Percentiles rank a stretch among this genome's conserved stretches.
Evolutionary conservation across 2,888 invertebrate genomes (phyloP).

Genomic region (Encarsia formosa): DNA sequence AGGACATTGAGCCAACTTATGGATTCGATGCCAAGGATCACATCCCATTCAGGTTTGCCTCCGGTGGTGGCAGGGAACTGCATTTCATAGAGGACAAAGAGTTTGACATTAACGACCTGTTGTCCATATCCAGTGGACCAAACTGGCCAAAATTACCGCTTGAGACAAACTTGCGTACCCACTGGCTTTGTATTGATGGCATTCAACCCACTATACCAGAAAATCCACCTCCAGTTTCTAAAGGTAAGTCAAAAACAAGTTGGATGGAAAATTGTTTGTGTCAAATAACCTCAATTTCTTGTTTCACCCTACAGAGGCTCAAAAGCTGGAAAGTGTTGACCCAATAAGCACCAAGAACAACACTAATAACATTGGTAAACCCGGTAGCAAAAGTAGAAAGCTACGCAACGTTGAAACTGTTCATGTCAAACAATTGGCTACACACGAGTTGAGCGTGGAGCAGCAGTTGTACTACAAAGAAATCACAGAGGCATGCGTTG

Average conservation of each 20-base stretch:
- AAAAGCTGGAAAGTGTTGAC: slow-evolving; percentile 82
- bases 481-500: slow-evolving; percentile 98
- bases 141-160: slow-evolving; percentile 77
- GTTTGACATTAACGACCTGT: slow-evolving; percentile 80
- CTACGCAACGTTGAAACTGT: slow-evolving; percentile 88
- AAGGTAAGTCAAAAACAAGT: slow-evolving; percentile 46
- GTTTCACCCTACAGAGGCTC: slow-evolving; percentile 43
- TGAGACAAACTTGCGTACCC: slow-evolving; percentile 81
- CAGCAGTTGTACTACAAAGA: slow-evolving; percentile 98
- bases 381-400: slow-evolving; percentile 67
- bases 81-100: slow-evolving; percentile 96
- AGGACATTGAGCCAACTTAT: slow-evolving; percentile 93
- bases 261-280: background rate
- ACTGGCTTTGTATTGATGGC: slow-evolving; percentile 97
- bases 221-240: slow-evolving; percentile 94
- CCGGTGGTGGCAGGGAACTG: slow-evolving; percentile 92
- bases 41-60: slow-evolving; percentile 91
- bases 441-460: slow-evolving; percentile 94
- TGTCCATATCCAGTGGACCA: slow-evolving; percentile 68
- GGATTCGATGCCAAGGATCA: slow-evolving; percentile 83
- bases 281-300: background rate
- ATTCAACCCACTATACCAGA: slow-evolving; percentile 97
- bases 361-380: slow-evolving; percentile 55
- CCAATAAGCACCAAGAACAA: slow-evolving; percentile 70
- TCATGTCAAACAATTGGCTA: slow-evolving; percentile 89